Evolutionary conservation across 92 coral and sea anemone genomes (phyloP).

Genomic region (Nematostella vectensis): DNA sequence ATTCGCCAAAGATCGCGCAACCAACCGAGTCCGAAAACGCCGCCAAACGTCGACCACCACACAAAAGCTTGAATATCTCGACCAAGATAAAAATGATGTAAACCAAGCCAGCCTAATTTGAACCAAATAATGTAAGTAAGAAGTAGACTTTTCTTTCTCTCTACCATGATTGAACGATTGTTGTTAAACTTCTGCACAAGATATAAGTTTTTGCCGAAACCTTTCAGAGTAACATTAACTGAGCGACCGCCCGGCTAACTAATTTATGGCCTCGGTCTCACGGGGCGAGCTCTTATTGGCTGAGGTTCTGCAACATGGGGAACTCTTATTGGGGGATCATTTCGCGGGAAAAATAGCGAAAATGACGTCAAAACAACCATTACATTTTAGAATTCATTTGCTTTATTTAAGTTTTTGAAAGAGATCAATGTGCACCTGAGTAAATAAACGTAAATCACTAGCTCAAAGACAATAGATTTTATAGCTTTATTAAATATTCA

Average conservation of each 20-base stretch:
- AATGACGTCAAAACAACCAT: too few relatives aligned
- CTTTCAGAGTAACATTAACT: neutral
- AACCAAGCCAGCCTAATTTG: conserved; percentile 90
- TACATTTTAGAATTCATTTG: too few relatives aligned
- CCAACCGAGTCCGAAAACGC: conserved; percentile 95
- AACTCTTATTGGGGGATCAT: conserved; percentile 19
- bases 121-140: conserved; percentile 85
- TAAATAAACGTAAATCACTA: too few relatives aligned
- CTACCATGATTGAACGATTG: conserved; percentile 32
- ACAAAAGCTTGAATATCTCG: conserved; percentile 95
- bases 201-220: too few relatives aligned
- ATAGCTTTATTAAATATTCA: too few relatives aligned
- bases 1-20: conserved; percentile 95
- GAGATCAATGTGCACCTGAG: too few relatives aligned
- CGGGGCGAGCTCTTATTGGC: conserved; percentile 34
- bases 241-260: conserved; percentile 18
- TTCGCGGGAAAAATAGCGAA: conserved; percentile 1
- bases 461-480: too few relatives aligned
- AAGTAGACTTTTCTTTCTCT: conserved; percentile 66
- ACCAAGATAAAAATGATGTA: conserved; percentile 89
- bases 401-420: too few relatives aligned
- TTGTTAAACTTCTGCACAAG: too few relatives aligned
- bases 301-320: conserved; percentile 34
- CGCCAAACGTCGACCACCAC: conserved; percentile 99
- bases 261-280: conserved; percentile 10